Base-by-base conservation (phyloP, 1,140 invertebrate species). In the Batillaria attramentaria region DNA sequence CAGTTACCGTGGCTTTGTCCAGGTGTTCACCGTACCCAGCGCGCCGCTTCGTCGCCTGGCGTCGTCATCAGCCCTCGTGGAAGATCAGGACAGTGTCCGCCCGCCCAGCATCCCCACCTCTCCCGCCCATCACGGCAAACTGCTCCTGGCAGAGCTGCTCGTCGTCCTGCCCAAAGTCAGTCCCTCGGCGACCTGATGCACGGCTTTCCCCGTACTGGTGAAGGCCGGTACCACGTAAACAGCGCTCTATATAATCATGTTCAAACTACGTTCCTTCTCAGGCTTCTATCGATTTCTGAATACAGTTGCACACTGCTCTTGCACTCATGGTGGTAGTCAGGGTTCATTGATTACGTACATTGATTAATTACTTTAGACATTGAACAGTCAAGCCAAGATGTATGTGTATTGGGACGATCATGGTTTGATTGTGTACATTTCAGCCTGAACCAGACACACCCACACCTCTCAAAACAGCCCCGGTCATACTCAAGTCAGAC, bases 371-470 rank as follows among this genome's bases (percentile, higher is more conserved):
- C n/a, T n/a, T n/a, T n/a, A n/a, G n/a, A n/a, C n/a, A n/a, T n/a
- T n/a, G n/a, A n/a, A n/a, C n/a, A n/a, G n/a, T n/a, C n/a, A n/a
- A n/a, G n/a, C n/a, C n/a, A n/a, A n/a, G n/a, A n/a, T n/a, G n/a
- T n/a, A n/a, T n/a, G n/a, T n/a, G n/a, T n/a, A n/a, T n/a, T n/a
- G n/a, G n/a, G n/a, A n/a, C n/a, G n/a, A n/a, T n/a, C n/a, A n/a
- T n/a, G n/a, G n/a, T n/a, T n/a, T n/a, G n/a, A n/a, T n/a, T n/a
- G n/a, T n/a, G n/a, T n/a, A n/a, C n/a, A n/a, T n/a, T n/a, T n/a
- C 77, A 87, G 87, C 88, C 87, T n/a, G 84, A 88, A 31, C 84
- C 87, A 43, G 87, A 88, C 70, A 77, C 87, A 35, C 85, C 87
- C 4, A 84, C 85, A 72, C 87, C 84, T n/a, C 57, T 88, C 1